A percentile compares a stretch with the other conserved stretches of the same genome.
These are phyloP conservation scores for Bubalus kerabau DNA, from an alignment of 2,113 vertebrate genomes.

Conservation along the genomic window DNA sequence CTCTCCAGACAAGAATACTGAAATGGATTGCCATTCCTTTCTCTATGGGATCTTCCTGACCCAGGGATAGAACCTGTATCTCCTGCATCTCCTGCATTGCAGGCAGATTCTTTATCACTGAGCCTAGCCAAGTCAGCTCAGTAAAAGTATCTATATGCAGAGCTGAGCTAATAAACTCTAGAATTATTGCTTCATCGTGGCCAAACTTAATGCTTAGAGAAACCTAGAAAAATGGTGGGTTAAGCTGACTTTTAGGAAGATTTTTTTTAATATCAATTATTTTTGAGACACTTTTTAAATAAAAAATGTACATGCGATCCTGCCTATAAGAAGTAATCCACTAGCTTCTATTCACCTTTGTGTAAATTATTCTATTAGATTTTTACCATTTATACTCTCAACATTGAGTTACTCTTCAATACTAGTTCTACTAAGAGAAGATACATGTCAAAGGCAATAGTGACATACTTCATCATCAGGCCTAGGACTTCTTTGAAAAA, in stretches of 20 bases:
- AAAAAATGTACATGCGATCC: background rate
- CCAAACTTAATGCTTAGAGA: background rate
- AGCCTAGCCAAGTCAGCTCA: background rate
- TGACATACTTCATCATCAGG: background rate
- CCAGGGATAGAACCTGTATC: background rate
- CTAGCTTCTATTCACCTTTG: background rate
- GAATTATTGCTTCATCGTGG: background rate
- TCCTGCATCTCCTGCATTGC: background rate
- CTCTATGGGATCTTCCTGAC: background rate
- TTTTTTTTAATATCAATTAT: background rate
- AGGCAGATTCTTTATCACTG: background rate
- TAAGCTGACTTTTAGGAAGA: background rate
- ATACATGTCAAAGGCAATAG: background rate
- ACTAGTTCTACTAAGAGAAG: background rate
- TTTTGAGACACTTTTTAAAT: background rate
- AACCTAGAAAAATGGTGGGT: background rate
- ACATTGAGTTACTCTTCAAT: background rate
- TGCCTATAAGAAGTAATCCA: background rate
- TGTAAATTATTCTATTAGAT: background rate
- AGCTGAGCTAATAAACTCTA: background rate
- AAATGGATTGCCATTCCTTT: background rate
- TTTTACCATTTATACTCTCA: background rate
- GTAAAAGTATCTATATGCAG: background rate
- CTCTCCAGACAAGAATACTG: background rate
- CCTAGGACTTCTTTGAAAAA: background rate